Evolutionary conservation across 2,797 vertebrate species (phyloP).

Genomic region (Glyptemys insculpta): DNA sequence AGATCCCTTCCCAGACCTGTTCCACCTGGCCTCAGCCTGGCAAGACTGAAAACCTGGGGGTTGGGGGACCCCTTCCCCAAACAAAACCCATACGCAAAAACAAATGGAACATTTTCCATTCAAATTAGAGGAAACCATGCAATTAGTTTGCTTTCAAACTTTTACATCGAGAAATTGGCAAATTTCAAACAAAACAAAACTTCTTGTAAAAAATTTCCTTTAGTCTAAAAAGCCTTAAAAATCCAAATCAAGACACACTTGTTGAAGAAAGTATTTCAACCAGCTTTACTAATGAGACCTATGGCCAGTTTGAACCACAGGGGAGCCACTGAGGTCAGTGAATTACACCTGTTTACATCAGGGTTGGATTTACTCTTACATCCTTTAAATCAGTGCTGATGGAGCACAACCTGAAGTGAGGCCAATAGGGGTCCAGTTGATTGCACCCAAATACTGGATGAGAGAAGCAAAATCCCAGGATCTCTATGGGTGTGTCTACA

Average conservation of each 20-base stretch:
- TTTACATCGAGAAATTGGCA: background rate
- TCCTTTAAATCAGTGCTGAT: background rate
- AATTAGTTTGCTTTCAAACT: background rate
- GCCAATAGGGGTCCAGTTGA: background rate
- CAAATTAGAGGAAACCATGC: fast-evolving
- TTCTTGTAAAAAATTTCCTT: background rate
- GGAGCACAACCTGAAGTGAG: background rate
- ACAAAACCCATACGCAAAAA: background rate
- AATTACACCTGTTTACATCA: background rate
- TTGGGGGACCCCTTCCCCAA: background rate
- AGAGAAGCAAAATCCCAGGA: background rate
- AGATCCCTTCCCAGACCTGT: background rate
- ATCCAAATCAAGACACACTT: background rate
- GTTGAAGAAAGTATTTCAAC: background rate
- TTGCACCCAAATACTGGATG: background rate
- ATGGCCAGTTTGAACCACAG: background rate
- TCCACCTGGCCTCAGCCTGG: background rate
- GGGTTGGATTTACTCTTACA: background rate
- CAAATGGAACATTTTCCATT: background rate
- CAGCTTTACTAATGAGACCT: background rate
- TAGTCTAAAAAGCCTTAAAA: background rate
- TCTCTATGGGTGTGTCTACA: background rate
- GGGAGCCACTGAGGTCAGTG: background rate
- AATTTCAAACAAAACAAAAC: background rate
- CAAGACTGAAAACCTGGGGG: background rate